phyloP scores from a whole-genome alignment of 2,888 invertebrate genomes.

The Thera britannica region DNA sequence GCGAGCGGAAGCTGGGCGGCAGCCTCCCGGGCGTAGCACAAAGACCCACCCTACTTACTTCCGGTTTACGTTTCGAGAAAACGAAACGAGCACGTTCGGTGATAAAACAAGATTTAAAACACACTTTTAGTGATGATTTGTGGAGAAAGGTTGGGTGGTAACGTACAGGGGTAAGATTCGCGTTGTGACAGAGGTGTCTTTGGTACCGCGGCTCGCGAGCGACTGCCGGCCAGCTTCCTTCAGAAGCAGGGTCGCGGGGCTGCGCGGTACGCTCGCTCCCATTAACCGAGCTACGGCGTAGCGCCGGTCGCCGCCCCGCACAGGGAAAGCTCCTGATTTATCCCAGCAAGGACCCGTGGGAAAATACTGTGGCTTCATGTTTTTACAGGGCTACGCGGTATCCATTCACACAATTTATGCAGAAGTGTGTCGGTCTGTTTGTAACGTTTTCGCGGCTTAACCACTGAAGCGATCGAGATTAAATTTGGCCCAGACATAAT shows the following conservation, averaged over 20 bases:
- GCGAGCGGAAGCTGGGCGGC: slow-evolving; percentile 80
- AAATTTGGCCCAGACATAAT: no score
- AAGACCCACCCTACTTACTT: slow-evolving; percentile 73
- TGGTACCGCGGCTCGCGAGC: slow-evolving; percentile 74
- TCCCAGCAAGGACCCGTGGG: slow-evolving; percentile 49
- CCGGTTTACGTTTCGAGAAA: slow-evolving; percentile 60
- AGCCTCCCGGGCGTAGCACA: slow-evolving; percentile 81
- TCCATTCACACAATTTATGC: background rate
- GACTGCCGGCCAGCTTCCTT: slow-evolving; percentile 76
- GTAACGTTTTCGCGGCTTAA: background rate
- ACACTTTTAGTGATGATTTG: slow-evolving; percentile 55
- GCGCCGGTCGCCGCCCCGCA: slow-evolving; percentile 71
- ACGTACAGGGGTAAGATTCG: slow-evolving; percentile 55
- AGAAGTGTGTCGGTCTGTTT: background rate
- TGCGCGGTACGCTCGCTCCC: slow-evolving; percentile 72
- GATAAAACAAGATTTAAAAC: slow-evolving; percentile 36
- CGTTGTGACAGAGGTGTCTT: slow-evolving; percentile 46
- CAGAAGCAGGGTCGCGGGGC: slow-evolving; percentile 66
- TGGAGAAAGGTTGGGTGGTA: slow-evolving; percentile 44
- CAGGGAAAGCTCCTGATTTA: slow-evolving; percentile 65
- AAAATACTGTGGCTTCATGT: slow-evolving; percentile 42
- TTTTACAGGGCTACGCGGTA: slow-evolving; percentile 27
- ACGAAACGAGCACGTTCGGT: slow-evolving; percentile 67
- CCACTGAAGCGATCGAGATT: background rate
- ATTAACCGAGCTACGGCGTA: slow-evolving; percentile 69